Conservation (phyloP, 2,888 invertebrate genomes). For the Pterobdella sp. region DNA sequence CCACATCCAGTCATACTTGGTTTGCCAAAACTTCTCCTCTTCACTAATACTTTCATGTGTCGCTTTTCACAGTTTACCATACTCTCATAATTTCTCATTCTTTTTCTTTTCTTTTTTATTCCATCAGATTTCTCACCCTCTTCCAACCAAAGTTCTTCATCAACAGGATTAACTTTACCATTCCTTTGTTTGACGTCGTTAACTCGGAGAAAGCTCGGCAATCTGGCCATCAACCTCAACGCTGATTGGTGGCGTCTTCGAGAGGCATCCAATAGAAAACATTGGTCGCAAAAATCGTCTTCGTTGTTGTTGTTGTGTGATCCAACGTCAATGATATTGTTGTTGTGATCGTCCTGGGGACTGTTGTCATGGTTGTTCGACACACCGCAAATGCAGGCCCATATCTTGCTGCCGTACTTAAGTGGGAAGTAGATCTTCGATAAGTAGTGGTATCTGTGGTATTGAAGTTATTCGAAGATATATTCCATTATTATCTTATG, state of each 20-base stretch:
- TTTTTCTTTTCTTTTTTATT: background rate
- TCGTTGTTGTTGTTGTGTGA: background rate
- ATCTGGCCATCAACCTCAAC: background rate
- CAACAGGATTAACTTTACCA: background rate
- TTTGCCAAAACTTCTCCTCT: background rate
- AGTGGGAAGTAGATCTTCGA: conserved; percentile 25
- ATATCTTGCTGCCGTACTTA: conserved; percentile 16
- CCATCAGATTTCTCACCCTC: background rate
- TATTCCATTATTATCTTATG: too few species aligned
- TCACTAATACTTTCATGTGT: background rate
- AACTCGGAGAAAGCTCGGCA: background rate
- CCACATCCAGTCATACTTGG: too few species aligned
- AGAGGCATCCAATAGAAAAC: background rate
- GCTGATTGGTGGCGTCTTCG: background rate
- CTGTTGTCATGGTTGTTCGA: background rate
- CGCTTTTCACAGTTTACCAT: background rate
- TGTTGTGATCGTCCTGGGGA: background rate
- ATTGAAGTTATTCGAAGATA: too few species aligned
- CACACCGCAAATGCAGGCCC: conserved; percentile 4
- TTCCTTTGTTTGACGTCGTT: background rate
- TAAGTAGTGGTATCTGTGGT: conserved; percentile 24
- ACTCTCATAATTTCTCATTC: background rate
- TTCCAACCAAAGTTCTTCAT: too few species aligned
- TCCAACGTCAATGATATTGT: background rate
- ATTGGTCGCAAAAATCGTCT: background rate